Conservation (phyloP, 2,888 invertebrate genomes). For the Lapara coniferarum region DNA sequence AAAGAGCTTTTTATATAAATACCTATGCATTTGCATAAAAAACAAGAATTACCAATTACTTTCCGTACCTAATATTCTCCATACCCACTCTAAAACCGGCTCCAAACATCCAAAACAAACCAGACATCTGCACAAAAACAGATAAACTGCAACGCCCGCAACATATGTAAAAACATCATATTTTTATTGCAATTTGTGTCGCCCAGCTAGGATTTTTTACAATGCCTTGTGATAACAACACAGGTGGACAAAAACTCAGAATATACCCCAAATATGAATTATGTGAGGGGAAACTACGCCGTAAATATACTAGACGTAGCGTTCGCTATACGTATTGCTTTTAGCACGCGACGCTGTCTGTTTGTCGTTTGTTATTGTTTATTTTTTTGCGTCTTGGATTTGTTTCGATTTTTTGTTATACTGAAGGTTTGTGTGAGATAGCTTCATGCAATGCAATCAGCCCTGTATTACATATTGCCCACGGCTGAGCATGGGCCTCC, state of each 20-base stretch:
- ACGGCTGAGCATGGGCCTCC: too few species aligned
- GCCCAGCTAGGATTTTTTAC: slow-evolving; percentile 3
- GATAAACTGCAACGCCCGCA: not conserved
- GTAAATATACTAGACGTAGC: slow-evolving; percentile 15
- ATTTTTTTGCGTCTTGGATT: not conserved
- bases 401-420: not conserved
- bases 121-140: slow-evolving; percentile 5
- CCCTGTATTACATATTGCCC: too few species aligned
- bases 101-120: not conserved
- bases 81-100: too few species aligned
- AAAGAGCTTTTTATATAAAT: too few species aligned
- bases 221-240: slow-evolving; percentile 23
- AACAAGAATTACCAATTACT: too few species aligned
- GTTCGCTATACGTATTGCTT: slow-evolving; percentile 13
- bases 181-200: slow-evolving; percentile 20
- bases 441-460: too few species aligned
- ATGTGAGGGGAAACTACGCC: slow-evolving; percentile 16
- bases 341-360: slow-evolving; percentile 16
- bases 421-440: too few species aligned
- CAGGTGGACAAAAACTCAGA: slow-evolving; percentile 24
- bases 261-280: slow-evolving; percentile 20
- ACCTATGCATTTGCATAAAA: too few species aligned
- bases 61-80: too few species aligned
- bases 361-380: not conserved
- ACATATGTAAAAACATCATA: slow-evolving; percentile 22